These are phyloP conservation scores for Halisarca cf. caerulea DNA, from an alignment of 37 sponge, comb jelly and placozoan species.

Conservation along the genomic window DNA sequence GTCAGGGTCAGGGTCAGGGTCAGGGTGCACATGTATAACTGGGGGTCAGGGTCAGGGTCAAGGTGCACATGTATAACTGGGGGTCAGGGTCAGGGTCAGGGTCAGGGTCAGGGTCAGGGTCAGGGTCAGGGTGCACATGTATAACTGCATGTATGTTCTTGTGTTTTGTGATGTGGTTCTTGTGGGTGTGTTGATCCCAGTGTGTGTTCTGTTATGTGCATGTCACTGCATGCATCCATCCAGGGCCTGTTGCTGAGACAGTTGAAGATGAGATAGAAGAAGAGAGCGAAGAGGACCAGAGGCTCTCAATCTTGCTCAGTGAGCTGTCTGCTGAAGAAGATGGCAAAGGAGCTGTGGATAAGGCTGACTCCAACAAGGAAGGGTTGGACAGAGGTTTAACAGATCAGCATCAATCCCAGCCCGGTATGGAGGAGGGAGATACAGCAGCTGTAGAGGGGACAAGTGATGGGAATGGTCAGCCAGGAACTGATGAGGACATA, in stretches of 20 bases:
- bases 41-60: too few relatives aligned
- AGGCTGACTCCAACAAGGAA: too few relatives aligned
- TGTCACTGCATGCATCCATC: neutral
- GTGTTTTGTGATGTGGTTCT: constrained; percentile 51
- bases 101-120: too few relatives aligned
- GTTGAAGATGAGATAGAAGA: constrained; percentile 51
- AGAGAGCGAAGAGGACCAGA: constrained; percentile 45
- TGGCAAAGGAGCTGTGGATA: too few relatives aligned
- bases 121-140: too few relatives aligned
- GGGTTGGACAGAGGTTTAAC: too few relatives aligned
- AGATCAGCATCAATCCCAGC: neutral
- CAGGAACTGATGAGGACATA: neutral
- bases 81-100: too few relatives aligned
- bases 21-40: too few relatives aligned
- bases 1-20: too few relatives aligned
- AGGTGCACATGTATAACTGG: too few relatives aligned
- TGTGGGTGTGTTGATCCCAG: constrained; percentile 49
- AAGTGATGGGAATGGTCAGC: neutral
- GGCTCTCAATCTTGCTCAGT: neutral
- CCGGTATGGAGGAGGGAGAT: neutral
- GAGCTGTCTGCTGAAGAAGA: neutral
- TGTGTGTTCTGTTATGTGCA: neutral
- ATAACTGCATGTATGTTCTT: constrained; percentile 7
- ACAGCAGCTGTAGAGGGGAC: too few relatives aligned
- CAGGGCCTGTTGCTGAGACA: constrained; percentile 66